Conservation (phyloP, 2,888 invertebrate species). For the Lasioglossum figueresi region DNA sequence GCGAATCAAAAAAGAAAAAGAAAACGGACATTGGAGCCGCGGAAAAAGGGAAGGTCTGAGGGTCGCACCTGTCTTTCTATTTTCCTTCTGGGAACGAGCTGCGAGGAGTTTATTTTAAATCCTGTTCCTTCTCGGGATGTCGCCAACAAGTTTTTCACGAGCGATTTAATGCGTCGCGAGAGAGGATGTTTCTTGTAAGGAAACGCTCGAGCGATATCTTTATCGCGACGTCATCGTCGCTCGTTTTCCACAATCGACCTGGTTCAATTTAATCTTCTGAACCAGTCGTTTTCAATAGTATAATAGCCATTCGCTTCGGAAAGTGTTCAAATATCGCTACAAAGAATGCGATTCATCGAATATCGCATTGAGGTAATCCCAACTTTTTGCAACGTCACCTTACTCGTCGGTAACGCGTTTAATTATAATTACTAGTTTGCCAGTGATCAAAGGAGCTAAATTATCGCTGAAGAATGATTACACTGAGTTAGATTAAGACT, state of each 20-base stretch:
- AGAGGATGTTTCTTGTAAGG: neutral
- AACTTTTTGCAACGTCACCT: too few relatives aligned
- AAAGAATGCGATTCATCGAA: neutral
- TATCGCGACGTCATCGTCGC: neutral
- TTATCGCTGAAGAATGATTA: neutral
- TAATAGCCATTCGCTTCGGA: neutral
- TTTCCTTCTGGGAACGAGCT: conserved; percentile 47
- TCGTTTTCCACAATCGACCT: neutral
- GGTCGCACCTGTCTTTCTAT: conserved; percentile 63
- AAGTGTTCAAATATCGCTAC: neutral
- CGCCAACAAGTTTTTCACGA: conserved; percentile 68
- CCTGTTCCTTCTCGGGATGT: conserved; percentile 49
- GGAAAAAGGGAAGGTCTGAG: conserved; percentile 14
- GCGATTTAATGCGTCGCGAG: neutral
- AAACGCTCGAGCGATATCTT: neutral
- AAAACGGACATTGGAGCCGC: conserved; percentile 17
- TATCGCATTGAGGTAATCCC: neutral
- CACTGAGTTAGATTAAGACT: too few relatives aligned
- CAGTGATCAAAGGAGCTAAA: neutral
- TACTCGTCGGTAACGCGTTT: neutral
- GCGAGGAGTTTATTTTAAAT: conserved; percentile 70
- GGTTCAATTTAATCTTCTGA: neutral
- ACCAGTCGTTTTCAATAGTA: neutral
- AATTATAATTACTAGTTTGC: neutral
- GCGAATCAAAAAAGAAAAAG: conserved; percentile 8